Evolutionary conservation across 2,797 vertebrate genomes (phyloP).

Genomic region (Esox lucius): DNA sequence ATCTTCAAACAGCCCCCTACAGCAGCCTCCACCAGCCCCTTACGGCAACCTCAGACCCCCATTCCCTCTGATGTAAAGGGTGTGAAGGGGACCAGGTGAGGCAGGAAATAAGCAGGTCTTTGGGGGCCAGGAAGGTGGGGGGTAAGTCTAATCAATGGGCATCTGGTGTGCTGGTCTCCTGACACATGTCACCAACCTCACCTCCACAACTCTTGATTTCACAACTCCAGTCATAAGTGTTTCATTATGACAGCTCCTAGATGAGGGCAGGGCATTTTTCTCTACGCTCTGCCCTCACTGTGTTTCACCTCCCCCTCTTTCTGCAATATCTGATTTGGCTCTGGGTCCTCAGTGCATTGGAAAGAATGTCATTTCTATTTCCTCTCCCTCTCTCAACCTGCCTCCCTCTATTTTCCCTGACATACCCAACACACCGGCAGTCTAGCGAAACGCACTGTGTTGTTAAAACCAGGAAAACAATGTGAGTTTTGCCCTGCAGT

Average conservation of each 20-base stretch:
- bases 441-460: conserved; percentile 62
- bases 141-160: conserved; percentile 9
- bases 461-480: conserved; percentile 27
- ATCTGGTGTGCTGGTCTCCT: conserved; percentile 4
- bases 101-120: neutral
- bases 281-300: neutral
- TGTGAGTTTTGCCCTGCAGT: conserved; percentile 49
- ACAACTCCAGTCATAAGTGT: conserved; percentile 47
- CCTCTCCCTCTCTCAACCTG: conserved; percentile 16
- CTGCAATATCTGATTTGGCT: conserved; percentile 63
- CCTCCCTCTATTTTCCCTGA: conserved; percentile 46
- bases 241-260: conserved; percentile 62
- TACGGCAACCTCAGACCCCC: neutral
- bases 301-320: neutral
- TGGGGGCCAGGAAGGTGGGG: conserved; percentile 14
- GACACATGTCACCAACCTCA: conserved; percentile 37
- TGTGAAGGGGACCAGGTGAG: neutral
- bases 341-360: conserved; percentile 55
- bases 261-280: neutral
- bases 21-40: neutral
- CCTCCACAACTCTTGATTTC: conserved; percentile 61
- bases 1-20: too few relatives aligned
- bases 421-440: conserved; percentile 63
- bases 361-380: conserved; percentile 59
- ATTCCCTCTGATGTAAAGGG: neutral